Percentiles rank a stretch among this genome's conserved stretches.
Evolutionary conservation across 2,113 vertebrate species (phyloP).

Genomic region (Bothrops jararaca): DNA sequence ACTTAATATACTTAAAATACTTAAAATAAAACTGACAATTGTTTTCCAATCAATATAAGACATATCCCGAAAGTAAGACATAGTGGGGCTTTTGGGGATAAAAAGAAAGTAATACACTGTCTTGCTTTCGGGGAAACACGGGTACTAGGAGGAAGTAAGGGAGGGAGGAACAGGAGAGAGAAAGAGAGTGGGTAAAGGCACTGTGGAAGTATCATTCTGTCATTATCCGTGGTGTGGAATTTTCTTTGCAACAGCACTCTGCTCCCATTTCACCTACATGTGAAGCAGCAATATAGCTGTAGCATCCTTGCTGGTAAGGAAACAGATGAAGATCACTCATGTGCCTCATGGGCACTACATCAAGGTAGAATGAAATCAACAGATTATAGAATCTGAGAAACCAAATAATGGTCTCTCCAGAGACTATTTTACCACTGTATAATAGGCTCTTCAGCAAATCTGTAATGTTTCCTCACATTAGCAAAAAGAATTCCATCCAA

Average conservation of each 20-base stretch:
- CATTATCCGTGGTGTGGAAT: neutral
- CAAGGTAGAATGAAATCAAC: neutral
- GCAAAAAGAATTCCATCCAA: neutral
- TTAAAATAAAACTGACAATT: no score
- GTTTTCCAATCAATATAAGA: no score
- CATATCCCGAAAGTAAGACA: no score
- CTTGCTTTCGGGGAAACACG: no score
- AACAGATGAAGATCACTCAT: neutral
- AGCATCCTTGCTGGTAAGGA: neutral
- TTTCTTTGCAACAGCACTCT: neutral
- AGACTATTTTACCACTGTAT: neutral
- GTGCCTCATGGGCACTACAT: neutral
- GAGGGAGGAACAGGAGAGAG: constrained; percentile 38
- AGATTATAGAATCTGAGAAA: neutral
- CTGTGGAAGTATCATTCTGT: neutral
- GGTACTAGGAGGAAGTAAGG: neutral
- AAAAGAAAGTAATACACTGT: no score
- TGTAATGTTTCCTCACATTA: neutral
- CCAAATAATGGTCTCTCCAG: neutral
- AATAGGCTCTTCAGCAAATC: constrained; percentile 17
- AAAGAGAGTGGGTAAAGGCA: constrained; percentile 34
- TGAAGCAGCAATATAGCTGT: neutral
- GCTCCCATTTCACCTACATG: neutral
- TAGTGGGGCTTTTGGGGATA: no score
- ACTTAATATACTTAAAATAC: no score